Percentiles rank a stretch among this genome's conserved stretches.
phyloP scores from a whole-genome alignment of 2,888 invertebrate genomes.

The Leptinotarsa tumamoca region DNA sequence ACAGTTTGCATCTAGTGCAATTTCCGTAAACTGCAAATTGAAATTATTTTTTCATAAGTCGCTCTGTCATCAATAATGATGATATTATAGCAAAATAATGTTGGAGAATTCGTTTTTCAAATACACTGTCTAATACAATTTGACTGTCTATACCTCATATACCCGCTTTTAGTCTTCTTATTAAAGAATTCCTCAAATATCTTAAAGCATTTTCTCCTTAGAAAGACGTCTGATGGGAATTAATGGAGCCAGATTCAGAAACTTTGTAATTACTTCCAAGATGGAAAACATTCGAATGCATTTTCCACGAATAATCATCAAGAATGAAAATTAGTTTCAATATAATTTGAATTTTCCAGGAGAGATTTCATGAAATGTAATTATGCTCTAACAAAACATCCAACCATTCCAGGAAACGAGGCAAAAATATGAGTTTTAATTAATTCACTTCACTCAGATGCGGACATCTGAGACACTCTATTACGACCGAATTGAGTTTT shows the following conservation, averaged over 20 bases:
- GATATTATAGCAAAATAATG: too few relatives aligned
- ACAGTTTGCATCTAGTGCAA: too few relatives aligned
- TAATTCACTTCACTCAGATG: background rate
- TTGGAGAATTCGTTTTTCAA: too few relatives aligned
- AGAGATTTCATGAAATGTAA: background rate
- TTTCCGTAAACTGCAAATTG: too few relatives aligned
- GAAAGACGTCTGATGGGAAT: background rate
- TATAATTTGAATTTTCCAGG: background rate
- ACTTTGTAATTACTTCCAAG: conserved; percentile 4
- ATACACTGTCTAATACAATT: background rate
- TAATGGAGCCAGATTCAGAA: background rate
- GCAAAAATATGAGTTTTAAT: background rate
- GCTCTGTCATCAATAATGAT: too few relatives aligned
- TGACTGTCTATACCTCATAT: background rate
- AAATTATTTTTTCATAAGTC: too few relatives aligned
- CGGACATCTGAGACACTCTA: too few relatives aligned
- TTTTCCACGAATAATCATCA: background rate
- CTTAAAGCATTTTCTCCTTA: background rate
- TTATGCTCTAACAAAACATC: background rate
- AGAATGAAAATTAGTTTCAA: background rate
- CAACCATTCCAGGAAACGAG: background rate
- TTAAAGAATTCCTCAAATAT: background rate
- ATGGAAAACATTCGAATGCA: conserved; percentile 5
- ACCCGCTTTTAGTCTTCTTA: background rate
- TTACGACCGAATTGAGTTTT: too few relatives aligned